Conservation (phyloP, 1,140 invertebrate genomes). For the Drosophila nigrodunni region DNA sequence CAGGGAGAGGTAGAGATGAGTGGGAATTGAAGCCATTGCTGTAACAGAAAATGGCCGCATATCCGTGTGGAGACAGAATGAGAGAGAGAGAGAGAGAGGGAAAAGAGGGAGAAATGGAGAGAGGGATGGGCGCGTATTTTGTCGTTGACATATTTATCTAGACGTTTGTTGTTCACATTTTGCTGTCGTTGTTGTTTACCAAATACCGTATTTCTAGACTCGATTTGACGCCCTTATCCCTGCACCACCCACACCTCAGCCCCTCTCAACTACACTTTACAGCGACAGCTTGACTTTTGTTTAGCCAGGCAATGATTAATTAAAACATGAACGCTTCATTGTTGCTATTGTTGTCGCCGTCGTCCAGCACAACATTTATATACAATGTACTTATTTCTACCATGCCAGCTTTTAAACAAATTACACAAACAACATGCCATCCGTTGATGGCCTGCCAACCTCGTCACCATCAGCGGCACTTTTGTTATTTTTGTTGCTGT, state of each 20-base stretch:
- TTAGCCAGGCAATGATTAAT: conserved; percentile 76
- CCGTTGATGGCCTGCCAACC: conserved; percentile 14
- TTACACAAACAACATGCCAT: conserved; percentile 54
- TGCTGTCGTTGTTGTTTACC: conserved; percentile 54
- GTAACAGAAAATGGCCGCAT: conserved; percentile 9
- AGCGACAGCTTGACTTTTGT: conserved; percentile 53
- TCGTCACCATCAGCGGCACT: conserved; percentile 19
- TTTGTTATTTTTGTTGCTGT: conserved; percentile 5
- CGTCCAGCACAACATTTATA: conserved; percentile 56
- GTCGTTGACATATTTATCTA: conserved; percentile 81
- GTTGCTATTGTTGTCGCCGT: conserved; percentile 32
- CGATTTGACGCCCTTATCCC: conserved; percentile 26
- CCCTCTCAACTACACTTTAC: background rate
- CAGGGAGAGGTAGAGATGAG: background rate
- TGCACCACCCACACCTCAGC: background rate
- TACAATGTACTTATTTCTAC: conserved; percentile 42
- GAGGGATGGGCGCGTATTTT: conserved; percentile 17
- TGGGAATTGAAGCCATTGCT: background rate
- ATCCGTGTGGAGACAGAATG: background rate
- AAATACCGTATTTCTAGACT: conserved; percentile 39
- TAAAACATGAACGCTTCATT: conserved; percentile 65
- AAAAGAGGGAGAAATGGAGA: background rate
- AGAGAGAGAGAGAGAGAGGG: background rate
- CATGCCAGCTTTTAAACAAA: conserved; percentile 76
- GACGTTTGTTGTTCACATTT: conserved; percentile 72